Evolutionary conservation across 1,140 invertebrate species (phyloP), one percentile per base, ranked within the genome.

Genomic region (Drosophila truncata): DNA sequence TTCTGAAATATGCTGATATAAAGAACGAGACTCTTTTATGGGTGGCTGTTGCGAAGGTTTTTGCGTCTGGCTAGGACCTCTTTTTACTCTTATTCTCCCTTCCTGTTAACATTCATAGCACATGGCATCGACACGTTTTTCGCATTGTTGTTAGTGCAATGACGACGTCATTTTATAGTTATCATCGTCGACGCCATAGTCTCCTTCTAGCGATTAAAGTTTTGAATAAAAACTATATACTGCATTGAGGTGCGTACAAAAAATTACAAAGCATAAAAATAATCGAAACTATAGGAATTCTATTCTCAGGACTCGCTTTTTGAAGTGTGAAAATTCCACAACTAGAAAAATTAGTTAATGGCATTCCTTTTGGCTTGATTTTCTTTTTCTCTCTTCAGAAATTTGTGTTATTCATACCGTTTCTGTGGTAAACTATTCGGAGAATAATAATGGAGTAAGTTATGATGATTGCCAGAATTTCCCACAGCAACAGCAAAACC

Each of bases 51-150:
- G 42, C 39, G 7, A 35, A 33, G 59, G 29, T n/a, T 55, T 64
- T 63, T 57, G 52, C 54, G 29, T 62, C 16, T 33, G 20, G 20
- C 25, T 11, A 23, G 14, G 27, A 33, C 49, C n/a, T 31, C 11
- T 46, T 47, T 16, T 9, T n/a, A 49, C 9, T 1, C 37, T 8
- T 29, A 23, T 14, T 14, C 11, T 4, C 31, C n/a, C 14, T 3
- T 41, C 10, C 4, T 13, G 72, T 74, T 74, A 72, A 64, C 41
- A 75, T 75, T 64, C 72, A 75, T 75, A 70, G 72, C 70, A 74
- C 70, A 75, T 75, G 72, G 72, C 70, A 75, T 74, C 73, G 70
- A 64, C 70, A 75, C 59, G 70, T 75, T 75, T 58, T 74, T 75
- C 16, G 44, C 70, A 75, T 74, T 57, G 70, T 63, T 73, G 25